Evolutionary conservation across 2,888 invertebrate genomes (phyloP).

Genomic region (Calephelis perditalis): DNA sequence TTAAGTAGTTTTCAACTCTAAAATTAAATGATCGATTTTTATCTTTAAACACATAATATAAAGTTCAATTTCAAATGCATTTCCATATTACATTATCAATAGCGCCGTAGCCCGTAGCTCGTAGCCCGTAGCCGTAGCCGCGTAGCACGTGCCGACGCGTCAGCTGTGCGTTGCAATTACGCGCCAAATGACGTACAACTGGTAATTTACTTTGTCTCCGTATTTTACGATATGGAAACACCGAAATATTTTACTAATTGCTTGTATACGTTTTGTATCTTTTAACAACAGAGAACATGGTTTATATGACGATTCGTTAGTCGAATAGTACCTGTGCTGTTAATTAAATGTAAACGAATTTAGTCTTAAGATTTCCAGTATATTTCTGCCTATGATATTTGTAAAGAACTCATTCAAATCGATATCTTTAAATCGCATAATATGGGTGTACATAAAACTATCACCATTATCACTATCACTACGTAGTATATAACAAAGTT

Average conservation of each 20-base stretch:
- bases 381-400: too few relatives aligned
- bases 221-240: constrained; percentile 29
- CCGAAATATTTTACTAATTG: background rate
- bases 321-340: too few relatives aligned
- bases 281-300: background rate
- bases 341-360: too few relatives aligned
- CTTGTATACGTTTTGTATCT: too few relatives aligned
- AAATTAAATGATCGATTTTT: background rate
- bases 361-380: too few relatives aligned
- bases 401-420: too few relatives aligned
- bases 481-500: too few relatives aligned
- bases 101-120: constrained; percentile 27
- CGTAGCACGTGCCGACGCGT: constrained; percentile 39
- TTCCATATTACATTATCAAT: constrained; percentile 28
- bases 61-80: constrained; percentile 15
- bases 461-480: too few relatives aligned
- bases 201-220: constrained; percentile 45
- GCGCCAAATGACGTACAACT: constrained; percentile 50
- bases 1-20: background rate
- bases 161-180: constrained; percentile 63
- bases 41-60: background rate
- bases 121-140: constrained; percentile 22
- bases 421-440: too few relatives aligned
- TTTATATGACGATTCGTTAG: too few relatives aligned
- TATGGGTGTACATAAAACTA: too few relatives aligned